Percentiles rank a stretch among this genome's conserved stretches.
Conservation (phyloP, 2,797 vertebrate genomes). For the Aphelocoma californica region DNA sequence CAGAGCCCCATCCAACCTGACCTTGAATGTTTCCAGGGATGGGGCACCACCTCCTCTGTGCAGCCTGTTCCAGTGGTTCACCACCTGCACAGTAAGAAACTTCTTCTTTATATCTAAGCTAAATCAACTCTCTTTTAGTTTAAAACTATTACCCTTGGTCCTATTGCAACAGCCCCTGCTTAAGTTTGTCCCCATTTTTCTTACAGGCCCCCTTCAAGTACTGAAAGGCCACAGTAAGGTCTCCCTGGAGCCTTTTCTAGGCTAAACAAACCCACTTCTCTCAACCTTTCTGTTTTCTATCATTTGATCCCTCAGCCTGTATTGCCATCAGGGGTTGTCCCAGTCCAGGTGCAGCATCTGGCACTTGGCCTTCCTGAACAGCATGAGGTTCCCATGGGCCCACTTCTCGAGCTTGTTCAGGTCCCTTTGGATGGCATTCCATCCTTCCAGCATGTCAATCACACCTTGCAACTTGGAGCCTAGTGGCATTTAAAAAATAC, state of each 20-base stretch:
- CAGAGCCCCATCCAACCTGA: not conserved
- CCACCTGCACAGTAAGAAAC: not conserved
- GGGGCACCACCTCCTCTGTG: not conserved
- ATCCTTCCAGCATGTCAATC: fast-evolving
- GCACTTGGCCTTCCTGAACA: not conserved
- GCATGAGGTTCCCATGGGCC: not conserved
- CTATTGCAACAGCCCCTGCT: not conserved
- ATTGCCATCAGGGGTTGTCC: not conserved
- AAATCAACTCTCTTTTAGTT: not conserved
- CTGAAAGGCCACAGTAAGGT: not conserved
- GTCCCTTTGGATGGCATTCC: not conserved
- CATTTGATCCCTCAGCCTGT: not conserved
- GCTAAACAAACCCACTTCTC: not conserved
- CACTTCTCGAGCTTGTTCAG: fast-evolving
- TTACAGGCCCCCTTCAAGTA: not conserved
- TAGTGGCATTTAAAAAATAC: not conserved
- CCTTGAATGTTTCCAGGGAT: not conserved
- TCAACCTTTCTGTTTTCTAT: fast-evolving
- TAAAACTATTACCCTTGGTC: not conserved
- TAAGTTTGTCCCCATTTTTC: not conserved
- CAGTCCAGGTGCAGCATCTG: not conserved
- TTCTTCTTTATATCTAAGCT: not conserved
- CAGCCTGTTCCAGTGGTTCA: not conserved
- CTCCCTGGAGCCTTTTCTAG: not conserved
- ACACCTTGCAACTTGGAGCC: not conserved